phyloP scores from a whole-genome alignment of 1,140 invertebrate species.

The Tribolium castaneum region DNA sequence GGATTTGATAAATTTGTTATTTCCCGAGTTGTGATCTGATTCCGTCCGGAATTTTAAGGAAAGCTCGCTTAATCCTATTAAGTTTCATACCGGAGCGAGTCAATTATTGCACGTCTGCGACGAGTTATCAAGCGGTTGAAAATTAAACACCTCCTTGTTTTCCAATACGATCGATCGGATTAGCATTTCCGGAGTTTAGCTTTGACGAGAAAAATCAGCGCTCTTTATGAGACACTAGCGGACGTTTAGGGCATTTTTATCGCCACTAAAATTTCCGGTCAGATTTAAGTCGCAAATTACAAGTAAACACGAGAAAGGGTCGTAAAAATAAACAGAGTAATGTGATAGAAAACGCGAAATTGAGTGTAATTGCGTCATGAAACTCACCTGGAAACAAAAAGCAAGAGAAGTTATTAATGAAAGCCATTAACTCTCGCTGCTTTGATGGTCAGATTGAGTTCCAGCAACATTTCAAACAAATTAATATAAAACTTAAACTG shows the following conservation, averaged over 20 bases:
- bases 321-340: slow-evolving; percentile 3
- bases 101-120: neutral
- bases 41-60: neutral
- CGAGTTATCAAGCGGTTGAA: neutral
- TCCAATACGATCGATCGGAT: slow-evolving; percentile 15
- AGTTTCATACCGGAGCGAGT: neutral
- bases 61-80: slow-evolving; percentile 6
- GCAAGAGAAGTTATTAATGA: slow-evolving; percentile 16
- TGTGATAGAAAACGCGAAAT: neutral
- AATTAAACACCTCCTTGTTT: slow-evolving; percentile 24
- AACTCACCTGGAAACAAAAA: slow-evolving; percentile 15
- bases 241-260: slow-evolving; percentile 21
- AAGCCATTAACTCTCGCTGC: neutral
- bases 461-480: neutral
- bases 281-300: slow-evolving; percentile 11
- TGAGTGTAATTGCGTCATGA: neutral
- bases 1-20: slow-evolving; percentile 42
- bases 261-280: slow-evolving; percentile 16
- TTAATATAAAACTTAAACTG: neutral
- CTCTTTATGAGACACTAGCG: slow-evolving; percentile 20
- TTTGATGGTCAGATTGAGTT: neutral
- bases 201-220: neutral
- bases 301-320: neutral
- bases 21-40: slow-evolving; percentile 10
- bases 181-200: slow-evolving; percentile 9